Base-by-base conservation (phyloP, 2,797 vertebrate genomes). In the Paratrypauchen microcephalus region DNA sequence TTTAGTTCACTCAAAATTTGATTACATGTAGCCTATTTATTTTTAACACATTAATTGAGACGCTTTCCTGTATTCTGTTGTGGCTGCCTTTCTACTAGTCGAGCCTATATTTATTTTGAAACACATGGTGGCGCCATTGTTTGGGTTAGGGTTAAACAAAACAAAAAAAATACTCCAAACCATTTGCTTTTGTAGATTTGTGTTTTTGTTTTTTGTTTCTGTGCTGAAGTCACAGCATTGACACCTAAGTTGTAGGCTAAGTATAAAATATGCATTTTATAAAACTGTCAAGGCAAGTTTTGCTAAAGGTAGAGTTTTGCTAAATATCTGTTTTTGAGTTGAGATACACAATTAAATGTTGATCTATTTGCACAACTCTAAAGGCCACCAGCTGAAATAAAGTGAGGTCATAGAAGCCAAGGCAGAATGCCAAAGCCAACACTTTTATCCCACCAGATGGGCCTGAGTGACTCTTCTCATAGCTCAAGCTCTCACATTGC, bases 61-160 rank as follows among this genome's bases (percentile, higher is more conserved):
- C 26, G 41, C 2, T 26, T 26, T 50, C 19, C n/a, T 26, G 1
- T 24, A 26, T 13, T 56, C 13, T 56, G 54, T 26, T 36, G 3
- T 8, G 7, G n/a, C 19, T 52, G 19, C 50, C 50, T 21, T 19
- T 52, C 50, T 52, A 9, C 19, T 21, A 36, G 50, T 8, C 8
- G 2, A n/a, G n/a, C 50, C 7, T 55, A 45, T 15, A 4, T 45
- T 45, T 45, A 21, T 55, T 55, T 55, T 54, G 21, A 55, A 71
- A 79, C 91, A 84, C 72, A 73, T 74, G 91, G 83, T 83, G 87
- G 87, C 87, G 87, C 87, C 75, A 76, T 82, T 81, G 73, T 28
- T 69, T 72, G 24, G 24, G 24, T 26, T 2, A 26, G 24, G 24
- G 24, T 26, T 73, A 66, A 72, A 9, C 64, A 24, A 4, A 2